Conservation (phyloP, 2,888 invertebrate genomes). For the Xestia rhomboidea region DNA sequence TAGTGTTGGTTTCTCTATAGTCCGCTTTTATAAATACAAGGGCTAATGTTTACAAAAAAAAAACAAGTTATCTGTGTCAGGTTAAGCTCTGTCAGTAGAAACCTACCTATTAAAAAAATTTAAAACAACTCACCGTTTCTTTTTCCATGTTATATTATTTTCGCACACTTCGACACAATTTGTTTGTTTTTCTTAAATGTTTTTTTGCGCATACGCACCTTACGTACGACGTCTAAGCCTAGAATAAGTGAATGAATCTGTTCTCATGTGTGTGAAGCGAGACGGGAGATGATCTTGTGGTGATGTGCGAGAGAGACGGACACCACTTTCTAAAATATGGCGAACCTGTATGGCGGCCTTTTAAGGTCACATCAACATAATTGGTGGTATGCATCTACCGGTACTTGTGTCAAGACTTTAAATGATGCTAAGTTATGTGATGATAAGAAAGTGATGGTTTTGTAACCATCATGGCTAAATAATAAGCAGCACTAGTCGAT, state of each 20-base stretch:
- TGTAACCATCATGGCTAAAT: background rate
- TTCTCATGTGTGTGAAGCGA: constrained; percentile 68
- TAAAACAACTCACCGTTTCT: constrained; percentile 45
- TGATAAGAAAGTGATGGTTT: constrained; percentile 20
- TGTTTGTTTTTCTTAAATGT: constrained; percentile 41
- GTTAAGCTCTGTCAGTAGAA: constrained; percentile 5
- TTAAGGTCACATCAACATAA: constrained; percentile 87
- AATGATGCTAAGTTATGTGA: constrained; percentile 11
- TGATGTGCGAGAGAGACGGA: constrained; percentile 72
- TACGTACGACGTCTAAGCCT: constrained; percentile 69
- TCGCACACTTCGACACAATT: constrained; percentile 36
- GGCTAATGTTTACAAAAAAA: background rate
- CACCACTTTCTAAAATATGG: constrained; percentile 86
- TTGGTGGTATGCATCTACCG: constrained; percentile 25
- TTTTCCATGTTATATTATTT: constrained; percentile 52
- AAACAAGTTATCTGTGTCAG: constrained; percentile 6
- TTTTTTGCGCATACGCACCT: constrained; percentile 55
- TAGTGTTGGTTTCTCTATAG: background rate
- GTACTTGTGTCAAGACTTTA: constrained; percentile 22
- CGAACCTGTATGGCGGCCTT: constrained; percentile 75
- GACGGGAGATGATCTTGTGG: constrained; percentile 60
- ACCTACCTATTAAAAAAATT: background rate
- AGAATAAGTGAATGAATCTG: constrained; percentile 70
- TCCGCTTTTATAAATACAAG: background rate
- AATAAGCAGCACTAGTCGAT: background rate